Conservation (phyloP, 2,113 vertebrate genomes). For the Dasyprocta punctata region DNA sequence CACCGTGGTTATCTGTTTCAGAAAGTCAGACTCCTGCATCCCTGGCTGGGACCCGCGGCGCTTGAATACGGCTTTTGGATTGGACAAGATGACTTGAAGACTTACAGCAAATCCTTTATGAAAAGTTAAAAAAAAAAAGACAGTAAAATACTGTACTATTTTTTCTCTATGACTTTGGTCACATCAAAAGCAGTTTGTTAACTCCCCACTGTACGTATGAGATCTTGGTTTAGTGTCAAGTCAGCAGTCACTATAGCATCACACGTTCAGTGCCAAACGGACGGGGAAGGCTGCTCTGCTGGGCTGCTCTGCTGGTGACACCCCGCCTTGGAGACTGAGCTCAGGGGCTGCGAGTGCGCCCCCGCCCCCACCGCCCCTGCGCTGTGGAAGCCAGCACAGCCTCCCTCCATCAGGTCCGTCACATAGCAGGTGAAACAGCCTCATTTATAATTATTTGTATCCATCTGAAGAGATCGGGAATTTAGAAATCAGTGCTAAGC, state of each 20-base stretch:
- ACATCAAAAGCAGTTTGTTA: not conserved
- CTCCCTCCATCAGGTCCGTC: not conserved
- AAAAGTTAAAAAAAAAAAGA: slow-evolving; percentile 62
- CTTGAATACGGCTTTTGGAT: slow-evolving; percentile 96
- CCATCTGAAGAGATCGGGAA: not conserved
- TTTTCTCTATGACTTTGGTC: not conserved
- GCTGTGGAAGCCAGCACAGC: not conserved
- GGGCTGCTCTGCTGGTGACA: not conserved
- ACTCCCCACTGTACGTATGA: not conserved
- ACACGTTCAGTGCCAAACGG: not conserved
- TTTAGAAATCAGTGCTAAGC: not conserved
- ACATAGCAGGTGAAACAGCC: not conserved
- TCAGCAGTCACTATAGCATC: not conserved
- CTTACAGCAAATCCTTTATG: slow-evolving; percentile 96
- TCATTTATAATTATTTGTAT: not conserved
- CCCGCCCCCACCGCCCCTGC: too few species aligned
- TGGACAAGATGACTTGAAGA: slow-evolving; percentile 95
- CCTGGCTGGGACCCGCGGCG: slow-evolving; percentile 96
- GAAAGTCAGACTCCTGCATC: slow-evolving; percentile 99
- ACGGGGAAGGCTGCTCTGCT: not conserved
- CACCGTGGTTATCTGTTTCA: slow-evolving; percentile 97
- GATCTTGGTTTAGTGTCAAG: not conserved
- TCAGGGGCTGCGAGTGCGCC: not conserved
- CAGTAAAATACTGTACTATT: not conserved
- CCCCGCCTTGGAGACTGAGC: too few species aligned